Evolutionary conservation across 2,113 vertebrate genomes (phyloP), one percentile per base, ranked within the genome.

Genomic region (Ia io): DNA sequence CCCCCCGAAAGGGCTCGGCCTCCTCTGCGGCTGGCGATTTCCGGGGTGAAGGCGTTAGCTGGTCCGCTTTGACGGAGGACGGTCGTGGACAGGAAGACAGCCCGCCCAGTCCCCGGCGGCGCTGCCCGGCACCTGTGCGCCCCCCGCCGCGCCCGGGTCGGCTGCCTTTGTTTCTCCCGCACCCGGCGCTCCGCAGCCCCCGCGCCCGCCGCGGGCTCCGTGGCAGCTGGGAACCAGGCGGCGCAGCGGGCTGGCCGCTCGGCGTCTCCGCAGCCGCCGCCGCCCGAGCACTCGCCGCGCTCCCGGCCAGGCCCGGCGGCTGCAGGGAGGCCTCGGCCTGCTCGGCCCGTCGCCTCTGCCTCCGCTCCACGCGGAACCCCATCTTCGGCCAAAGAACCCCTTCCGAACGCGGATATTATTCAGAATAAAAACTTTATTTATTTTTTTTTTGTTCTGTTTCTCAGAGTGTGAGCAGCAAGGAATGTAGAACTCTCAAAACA

Each of bases 401-500:
- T 96, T 95, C 96, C 97, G 96, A 98, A 98, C 97, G 98, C 97
- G 91, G 97, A 97, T 96, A 97, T 98, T 98, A 98, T 97, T 98
- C 98, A 98, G 98, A 98, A 98, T 98, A 98, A 98, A 98, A 98
- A 98, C 97, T 98, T 98, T 98, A 98, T 98, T 98, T 98, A 98
- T 99, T 99, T 98, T 93, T 99, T 37, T 98, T 97, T 92, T 97
- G 93, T 97, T 97, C 96, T 86, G 80, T 96, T 98, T 98, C 96
- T 98, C 98, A 98, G 97, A 99, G 98, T 97, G 98, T 98, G 99
- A 99, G 99, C 99, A 99, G 99, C 99, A 99, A 99, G 99, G 99
- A 99, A 99, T 99, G 99, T 99, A 98, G 98, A 98, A 98, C 98
- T 99, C 98, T 98, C 97, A 98, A 98, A 99, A 98, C 98, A 98